phyloP scores from a whole-genome alignment of 2,113 vertebrate genomes.

The Burhinus bistriatus region DNA sequence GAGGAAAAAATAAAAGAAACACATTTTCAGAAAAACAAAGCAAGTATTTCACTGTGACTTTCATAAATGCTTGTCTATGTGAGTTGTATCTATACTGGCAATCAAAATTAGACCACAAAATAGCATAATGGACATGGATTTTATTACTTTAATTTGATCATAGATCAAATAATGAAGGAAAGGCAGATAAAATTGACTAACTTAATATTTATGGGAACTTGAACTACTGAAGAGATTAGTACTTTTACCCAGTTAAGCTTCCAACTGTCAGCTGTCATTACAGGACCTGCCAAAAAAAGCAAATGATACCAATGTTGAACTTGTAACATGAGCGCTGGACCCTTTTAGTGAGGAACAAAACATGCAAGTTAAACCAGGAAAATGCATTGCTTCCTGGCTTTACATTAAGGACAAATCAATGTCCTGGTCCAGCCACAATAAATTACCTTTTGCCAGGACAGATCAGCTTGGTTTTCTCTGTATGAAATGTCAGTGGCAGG shows the following conservation, averaged over 20 bases:
- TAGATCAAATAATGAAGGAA: constrained; percentile 61
- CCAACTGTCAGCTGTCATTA: constrained; percentile 61
- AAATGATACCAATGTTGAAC: constrained; percentile 56
- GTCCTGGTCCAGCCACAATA: constrained; percentile 23
- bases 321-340: constrained; percentile 22
- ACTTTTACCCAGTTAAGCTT: constrained; percentile 68
- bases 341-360: constrained; percentile 50
- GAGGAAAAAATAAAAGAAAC: background rate
- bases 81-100: constrained; percentile 47
- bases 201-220: constrained; percentile 67
- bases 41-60: constrained; percentile 28
- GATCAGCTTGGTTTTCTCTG: background rate
- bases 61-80: constrained; percentile 9
- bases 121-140: constrained; percentile 66
- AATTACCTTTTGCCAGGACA: constrained; percentile 24
- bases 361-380: constrained; percentile 31
- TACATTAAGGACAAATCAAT: constrained; percentile 57
- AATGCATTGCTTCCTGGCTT: constrained; percentile 41
- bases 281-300: constrained; percentile 55
- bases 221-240: constrained; percentile 67
- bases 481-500: background rate
- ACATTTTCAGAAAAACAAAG: background rate
- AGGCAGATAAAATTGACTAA: constrained; percentile 69
- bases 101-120: constrained; percentile 66
- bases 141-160: constrained; percentile 69